A percentile compares a stretch with the other conserved stretches of the same genome.
phyloP scores from a whole-genome alignment of 1,140 invertebrate genomes.

The Drosophila ambigua region DNA sequence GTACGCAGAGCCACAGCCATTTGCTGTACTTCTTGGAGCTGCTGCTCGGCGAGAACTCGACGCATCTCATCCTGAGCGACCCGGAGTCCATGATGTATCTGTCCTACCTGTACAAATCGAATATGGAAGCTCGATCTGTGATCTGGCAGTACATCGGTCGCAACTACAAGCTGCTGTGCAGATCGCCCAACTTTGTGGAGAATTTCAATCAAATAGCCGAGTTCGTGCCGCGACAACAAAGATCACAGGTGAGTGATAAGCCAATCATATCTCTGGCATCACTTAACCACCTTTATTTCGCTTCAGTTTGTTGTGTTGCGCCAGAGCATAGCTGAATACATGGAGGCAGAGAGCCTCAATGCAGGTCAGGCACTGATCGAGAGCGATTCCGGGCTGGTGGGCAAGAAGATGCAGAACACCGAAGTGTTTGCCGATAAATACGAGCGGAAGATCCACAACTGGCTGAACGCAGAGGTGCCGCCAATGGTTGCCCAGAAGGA shows the following conservation, averaged over 20 bases:
- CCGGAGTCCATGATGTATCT: conserved; percentile 68
- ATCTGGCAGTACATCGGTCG: conserved; percentile 68
- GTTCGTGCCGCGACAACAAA: conserved; percentile 55
- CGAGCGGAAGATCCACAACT: conserved; percentile 62
- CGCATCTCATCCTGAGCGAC: conserved; percentile 53
- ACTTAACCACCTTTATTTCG: background rate
- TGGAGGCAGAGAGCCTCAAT: conserved; percentile 27
- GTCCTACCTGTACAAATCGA: conserved; percentile 61
- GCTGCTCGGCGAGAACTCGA: conserved; percentile 62
- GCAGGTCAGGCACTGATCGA: conserved; percentile 34
- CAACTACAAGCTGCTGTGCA: conserved; percentile 61
- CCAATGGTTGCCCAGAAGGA: conserved; percentile 10
- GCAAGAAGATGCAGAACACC: conserved; percentile 58
- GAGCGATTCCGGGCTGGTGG: conserved; percentile 53
- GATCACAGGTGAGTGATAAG: conserved; percentile 11
- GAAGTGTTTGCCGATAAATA: conserved; percentile 71
- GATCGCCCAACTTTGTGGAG: conserved; percentile 50
- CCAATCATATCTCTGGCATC: too few species aligned
- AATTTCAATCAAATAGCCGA: conserved; percentile 83
- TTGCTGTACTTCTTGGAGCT: conserved; percentile 59
- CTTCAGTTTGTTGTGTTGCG: conserved; percentile 63
- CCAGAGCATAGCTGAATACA: conserved; percentile 44
- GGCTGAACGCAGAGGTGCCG: conserved; percentile 56
- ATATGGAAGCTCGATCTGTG: conserved; percentile 42
- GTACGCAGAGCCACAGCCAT: conserved; percentile 61